Conservation (phyloP, 2,888 invertebrate species). For the Hedychridium roseum region DNA sequence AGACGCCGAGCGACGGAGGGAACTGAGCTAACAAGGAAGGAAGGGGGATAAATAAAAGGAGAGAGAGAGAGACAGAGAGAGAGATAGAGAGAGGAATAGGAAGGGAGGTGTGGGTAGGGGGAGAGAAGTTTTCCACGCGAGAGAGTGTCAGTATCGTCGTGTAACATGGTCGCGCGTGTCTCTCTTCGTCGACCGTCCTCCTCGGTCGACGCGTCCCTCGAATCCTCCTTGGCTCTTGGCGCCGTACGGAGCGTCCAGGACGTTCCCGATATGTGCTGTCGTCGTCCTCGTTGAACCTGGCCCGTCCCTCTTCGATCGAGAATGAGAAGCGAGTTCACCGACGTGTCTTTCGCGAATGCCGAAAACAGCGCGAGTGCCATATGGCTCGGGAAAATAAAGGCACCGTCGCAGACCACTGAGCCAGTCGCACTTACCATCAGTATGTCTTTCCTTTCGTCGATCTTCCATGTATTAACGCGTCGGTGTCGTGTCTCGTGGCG, state of each 20-base stretch:
- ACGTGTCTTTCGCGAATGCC: slow-evolving; percentile 37
- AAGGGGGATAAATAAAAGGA: not conserved
- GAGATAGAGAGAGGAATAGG: not conserved
- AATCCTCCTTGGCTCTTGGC: slow-evolving; percentile 22
- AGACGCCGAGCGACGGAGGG: not conserved
- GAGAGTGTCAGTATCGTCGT: slow-evolving; percentile 1
- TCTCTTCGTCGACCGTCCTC: slow-evolving; percentile 32
- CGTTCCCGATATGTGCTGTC: not conserved
- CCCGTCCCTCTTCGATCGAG: slow-evolving; percentile 14
- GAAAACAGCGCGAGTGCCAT: slow-evolving; percentile 43
- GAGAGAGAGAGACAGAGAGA: slow-evolving; percentile 3
- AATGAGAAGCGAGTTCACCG: slow-evolving; percentile 40
- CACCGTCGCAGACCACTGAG: slow-evolving; percentile 34
- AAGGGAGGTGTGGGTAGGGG: not conserved
- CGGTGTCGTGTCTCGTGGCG: slow-evolving; percentile 14
- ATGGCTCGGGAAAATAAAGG: slow-evolving; percentile 39
- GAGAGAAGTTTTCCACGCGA: slow-evolving; percentile 27
- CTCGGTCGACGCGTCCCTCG: slow-evolving; percentile 24
- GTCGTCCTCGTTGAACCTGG: not conserved
- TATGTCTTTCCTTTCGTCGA: slow-evolving; percentile 25
- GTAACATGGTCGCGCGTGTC: slow-evolving; percentile 23
- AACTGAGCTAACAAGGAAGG: not conserved
- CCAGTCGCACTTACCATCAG: slow-evolving; percentile 37
- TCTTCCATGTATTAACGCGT: slow-evolving; percentile 12
- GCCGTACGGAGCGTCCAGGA: slow-evolving; percentile 33